Percentiles rank a stretch among this genome's conserved stretches.
Evolutionary conservation across 2,888 invertebrate species (phyloP).

Genomic region (Heliconius ismenius): DNA sequence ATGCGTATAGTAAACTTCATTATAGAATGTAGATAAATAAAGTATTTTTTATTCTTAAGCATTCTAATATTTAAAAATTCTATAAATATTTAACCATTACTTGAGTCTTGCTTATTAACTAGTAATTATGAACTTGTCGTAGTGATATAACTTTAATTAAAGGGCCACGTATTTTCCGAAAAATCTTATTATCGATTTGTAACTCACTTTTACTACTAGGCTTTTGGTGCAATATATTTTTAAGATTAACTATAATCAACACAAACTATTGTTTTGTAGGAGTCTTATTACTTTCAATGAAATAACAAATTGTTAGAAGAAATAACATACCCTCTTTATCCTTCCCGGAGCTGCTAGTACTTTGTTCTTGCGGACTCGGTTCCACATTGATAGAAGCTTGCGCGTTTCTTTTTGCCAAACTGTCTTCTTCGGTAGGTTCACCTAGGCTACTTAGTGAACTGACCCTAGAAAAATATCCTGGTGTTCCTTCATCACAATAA

Average conservation of each 20-base stretch:
- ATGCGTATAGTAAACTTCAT: no score
- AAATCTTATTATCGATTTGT: background rate
- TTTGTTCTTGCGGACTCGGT: conserved; percentile 61
- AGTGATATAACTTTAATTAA: background rate
- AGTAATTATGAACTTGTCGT: background rate
- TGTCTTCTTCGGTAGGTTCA: conserved; percentile 77
- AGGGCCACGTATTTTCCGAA: background rate
- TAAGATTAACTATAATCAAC: background rate
- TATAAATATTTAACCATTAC: no score
- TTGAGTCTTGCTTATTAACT: no score
- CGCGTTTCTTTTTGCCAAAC: conserved; percentile 73
- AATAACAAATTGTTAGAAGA: background rate
- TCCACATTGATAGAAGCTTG: conserved; percentile 73
- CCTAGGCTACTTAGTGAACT: conserved; percentile 83
- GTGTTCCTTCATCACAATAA: conserved; percentile 94
- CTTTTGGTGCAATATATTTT: background rate
- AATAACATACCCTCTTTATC: conserved; percentile 71
- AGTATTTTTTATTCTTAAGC: no score
- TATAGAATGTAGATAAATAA: no score
- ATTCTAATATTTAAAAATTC: no score
- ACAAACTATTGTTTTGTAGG: background rate
- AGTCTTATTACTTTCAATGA: background rate
- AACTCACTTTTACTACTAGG: background rate
- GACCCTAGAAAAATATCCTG: conserved; percentile 88
- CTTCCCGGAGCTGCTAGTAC: conserved; percentile 61